Evolutionary conservation across 2,888 invertebrate species (phyloP), one percentile per base, ranked within the genome.

Genomic region (Plutella xylostella): DNA sequence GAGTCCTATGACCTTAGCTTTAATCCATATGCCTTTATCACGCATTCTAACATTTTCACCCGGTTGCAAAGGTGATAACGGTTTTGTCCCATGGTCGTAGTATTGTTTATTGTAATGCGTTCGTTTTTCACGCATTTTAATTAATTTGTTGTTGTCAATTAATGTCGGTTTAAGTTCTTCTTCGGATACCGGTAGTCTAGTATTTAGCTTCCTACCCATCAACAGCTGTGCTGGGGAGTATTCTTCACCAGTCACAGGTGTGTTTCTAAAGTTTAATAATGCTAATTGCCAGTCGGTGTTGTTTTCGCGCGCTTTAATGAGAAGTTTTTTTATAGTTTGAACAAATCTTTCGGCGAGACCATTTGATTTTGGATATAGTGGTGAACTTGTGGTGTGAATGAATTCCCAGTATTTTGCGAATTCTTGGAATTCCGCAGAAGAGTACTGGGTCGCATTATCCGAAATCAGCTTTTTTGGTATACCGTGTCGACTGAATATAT

Each of bases 191-290:
- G 4, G 30, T 4, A 30, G 14, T 30, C 3, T 30, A 30, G 4
- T 30, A 3, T 30, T 30, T 7, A 30, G n/a, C 4, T 14, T 30
- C 30, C 30, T 30, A 12, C 30, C 30, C 30, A 30, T 30, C 3
- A 30, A 12, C 11, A 30, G 30, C 12, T 30, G 30, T 4, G 30
- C 4, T 12, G 30, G 30, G 4, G 30, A 30, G n/a, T 45, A 45
- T 3, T 25, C 3, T 42, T 45, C 45, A 2, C 45, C 45, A n/a
- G 6, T 12, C n/a, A 30, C n/a, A 3, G 47, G 41, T 17, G 52
- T 51, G 28, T 47, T 52, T 34, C 54, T 35, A 31, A 48, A 54
- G n/a, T 51, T 47, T 4, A 52, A 42, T 5, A 51, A 31, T 11
- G 46, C 51, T 14, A 49, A 37, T n/a, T 50, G 48, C 35, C 48